Base-by-base conservation (phyloP, 2,113 vertebrate genomes). In the Prietella phreatophila region DNA sequence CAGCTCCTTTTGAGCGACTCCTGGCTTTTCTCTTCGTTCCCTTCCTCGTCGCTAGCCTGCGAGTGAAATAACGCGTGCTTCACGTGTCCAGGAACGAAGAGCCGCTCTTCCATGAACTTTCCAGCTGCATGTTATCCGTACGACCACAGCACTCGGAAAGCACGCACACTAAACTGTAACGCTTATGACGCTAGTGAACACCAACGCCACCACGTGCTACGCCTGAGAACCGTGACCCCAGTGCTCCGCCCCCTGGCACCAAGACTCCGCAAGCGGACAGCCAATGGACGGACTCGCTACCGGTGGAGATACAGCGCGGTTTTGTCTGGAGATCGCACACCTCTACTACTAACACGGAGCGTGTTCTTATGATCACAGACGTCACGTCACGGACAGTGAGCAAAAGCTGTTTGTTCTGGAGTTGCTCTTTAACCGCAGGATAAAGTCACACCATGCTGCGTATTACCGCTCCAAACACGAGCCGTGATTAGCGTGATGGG, bases 401-500 rank as follows among this genome's bases (percentile, higher is more conserved):
- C 67, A 36, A 5, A 67, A 67, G 4, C 15, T 3, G 17, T 36
- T 8, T 36, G 42, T 55, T 15, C 27, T 22, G 55, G 79, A 82
- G 79, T 82, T 82, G 80, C 80, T 60, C 30, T 82, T 60, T 39
- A 82, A 82, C 20, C 19, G 27, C n/a, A 33, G 0, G n/a, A 19
- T 27, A 39, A 79, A 14, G 27, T 20, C 88, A 85, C 56, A 82
- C 67, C 88, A 85, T 89, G 88, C 84, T 79, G 81, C 20, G 22
- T 88, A 82, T 87, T 2, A 36, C 55, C 83, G 88, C 0, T 71
- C 75, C 20, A 91, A 92, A 86, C 87, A 7, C 58, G 75, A 86
- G 81, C 81, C 42, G 10, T 13, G 25, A 79, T 63, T 81, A 75
- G 91, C 91, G 85, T 81, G 91, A 93, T 88, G 6, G 17, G 14